phyloP scores from a whole-genome alignment of 2,113 vertebrate genomes.

The Cichladusa arquata region DNA sequence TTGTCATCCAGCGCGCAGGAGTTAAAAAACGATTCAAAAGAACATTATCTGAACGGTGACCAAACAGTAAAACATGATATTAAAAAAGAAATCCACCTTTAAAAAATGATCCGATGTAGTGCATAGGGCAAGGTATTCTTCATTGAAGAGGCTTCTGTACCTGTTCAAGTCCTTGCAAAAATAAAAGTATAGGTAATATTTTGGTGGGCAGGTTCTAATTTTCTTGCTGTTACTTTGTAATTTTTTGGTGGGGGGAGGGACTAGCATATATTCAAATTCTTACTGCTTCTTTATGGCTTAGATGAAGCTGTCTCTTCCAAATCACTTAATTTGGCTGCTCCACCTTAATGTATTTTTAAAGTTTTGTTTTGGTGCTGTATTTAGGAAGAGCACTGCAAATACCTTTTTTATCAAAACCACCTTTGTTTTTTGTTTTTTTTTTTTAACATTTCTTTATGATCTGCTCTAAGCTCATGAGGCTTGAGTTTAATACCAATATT shows the following conservation, averaged over 20 bases:
- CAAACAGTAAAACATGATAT: rapidly evolving
- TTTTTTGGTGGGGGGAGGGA: background rate
- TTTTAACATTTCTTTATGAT: background rate
- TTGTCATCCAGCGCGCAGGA: background rate
- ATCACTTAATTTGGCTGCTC: background rate
- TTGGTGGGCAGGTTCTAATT: background rate
- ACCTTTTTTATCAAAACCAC: background rate
- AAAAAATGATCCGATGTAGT: background rate
- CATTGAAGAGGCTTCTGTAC: background rate
- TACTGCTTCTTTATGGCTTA: background rate
- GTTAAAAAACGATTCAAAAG: background rate
- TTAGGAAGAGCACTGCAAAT: background rate
- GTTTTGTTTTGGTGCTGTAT: background rate
- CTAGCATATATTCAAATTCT: background rate
- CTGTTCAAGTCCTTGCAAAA: background rate
- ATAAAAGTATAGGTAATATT: background rate
- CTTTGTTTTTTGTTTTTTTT: too few relatives aligned
- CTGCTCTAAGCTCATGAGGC: rapidly evolving
- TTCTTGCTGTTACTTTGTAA: background rate
- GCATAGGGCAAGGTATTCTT: background rate
- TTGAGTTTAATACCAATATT: background rate
- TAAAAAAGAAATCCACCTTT: background rate
- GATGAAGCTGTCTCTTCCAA: background rate
- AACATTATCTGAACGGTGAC: background rate
- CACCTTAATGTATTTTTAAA: background rate